A percentile compares a stretch with the other conserved stretches of the same genome.
These are phyloP conservation scores for Leiothrix lutea DNA, from an alignment of 2,113 vertebrate species.

Conservation along the genomic window DNA sequence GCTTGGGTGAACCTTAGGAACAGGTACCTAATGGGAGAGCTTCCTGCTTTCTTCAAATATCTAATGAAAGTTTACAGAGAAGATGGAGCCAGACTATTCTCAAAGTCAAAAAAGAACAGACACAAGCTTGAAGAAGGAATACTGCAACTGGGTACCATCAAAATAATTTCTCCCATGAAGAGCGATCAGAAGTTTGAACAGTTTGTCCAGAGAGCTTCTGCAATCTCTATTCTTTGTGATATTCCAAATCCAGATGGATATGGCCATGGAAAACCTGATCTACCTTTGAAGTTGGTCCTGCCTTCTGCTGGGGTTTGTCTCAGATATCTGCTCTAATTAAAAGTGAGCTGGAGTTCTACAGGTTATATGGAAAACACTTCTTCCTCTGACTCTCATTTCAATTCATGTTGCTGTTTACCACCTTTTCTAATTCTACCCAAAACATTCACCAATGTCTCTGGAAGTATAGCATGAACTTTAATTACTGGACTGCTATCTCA, in stretches of 20 bases:
- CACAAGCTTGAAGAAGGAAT: background rate
- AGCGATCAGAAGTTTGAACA: background rate
- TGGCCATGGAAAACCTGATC: background rate
- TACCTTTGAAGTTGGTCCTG: background rate
- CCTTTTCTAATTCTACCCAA: background rate
- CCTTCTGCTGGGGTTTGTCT: background rate
- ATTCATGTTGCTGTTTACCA: background rate
- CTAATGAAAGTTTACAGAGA: background rate
- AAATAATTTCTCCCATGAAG: background rate
- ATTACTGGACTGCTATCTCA: background rate
- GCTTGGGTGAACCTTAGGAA: background rate
- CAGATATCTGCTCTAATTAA: background rate
- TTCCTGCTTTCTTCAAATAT: background rate
- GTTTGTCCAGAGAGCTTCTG: background rate
- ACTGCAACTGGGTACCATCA: background rate
- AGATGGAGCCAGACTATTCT: background rate
- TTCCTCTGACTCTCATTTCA: background rate
- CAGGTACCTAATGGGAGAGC: background rate
- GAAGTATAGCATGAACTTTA: background rate
- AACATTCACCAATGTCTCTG: background rate
- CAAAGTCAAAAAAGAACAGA: background rate
- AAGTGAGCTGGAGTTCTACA: background rate
- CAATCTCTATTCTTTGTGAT: background rate
- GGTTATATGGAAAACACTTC: background rate
- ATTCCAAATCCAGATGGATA: background rate